Conservation (phyloP, 2,797 vertebrate species). For the Kryptopterus vitreolus region DNA sequence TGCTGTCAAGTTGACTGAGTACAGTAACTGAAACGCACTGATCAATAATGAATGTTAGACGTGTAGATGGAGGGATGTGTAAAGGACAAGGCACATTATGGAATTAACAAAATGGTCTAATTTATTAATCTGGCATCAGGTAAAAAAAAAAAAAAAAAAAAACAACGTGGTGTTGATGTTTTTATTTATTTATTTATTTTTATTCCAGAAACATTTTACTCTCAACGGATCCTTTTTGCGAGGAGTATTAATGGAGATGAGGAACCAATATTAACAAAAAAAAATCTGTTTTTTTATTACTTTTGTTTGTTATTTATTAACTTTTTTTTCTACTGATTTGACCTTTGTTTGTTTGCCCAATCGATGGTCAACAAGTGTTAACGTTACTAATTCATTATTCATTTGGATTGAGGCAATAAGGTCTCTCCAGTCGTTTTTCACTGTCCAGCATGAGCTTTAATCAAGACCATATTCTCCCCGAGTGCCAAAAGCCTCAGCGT, state of each 20-base stretch:
- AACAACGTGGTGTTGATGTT: no score
- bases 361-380: neutral
- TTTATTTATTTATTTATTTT: no score
- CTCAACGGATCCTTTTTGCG: neutral
- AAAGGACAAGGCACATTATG: slow-evolving; percentile 29
- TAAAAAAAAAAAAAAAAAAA: no score
- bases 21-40: slow-evolving; percentile 32
- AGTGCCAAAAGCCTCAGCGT: slow-evolving; percentile 46
- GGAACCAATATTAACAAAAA: slow-evolving; percentile 4
- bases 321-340: no score
- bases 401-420: slow-evolving; percentile 31
- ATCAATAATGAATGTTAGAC: slow-evolving; percentile 43
- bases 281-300: neutral
- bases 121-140: slow-evolving; percentile 8
- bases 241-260: neutral
- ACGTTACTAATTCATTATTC: slow-evolving; percentile 31
- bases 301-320: neutral
- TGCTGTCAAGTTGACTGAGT: slow-evolving; percentile 35
- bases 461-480: slow-evolving; percentile 45
- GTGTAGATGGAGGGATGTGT: slow-evolving; percentile 30
- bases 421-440: slow-evolving; percentile 32
- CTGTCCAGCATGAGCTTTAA: slow-evolving; percentile 36
- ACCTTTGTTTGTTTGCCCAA: slow-evolving; percentile 4
- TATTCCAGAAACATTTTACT: no score
- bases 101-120: slow-evolving; percentile 18